Base-by-base conservation (phyloP, 2,888 invertebrate genomes). In the Rhaphigaster nebulosa region DNA sequence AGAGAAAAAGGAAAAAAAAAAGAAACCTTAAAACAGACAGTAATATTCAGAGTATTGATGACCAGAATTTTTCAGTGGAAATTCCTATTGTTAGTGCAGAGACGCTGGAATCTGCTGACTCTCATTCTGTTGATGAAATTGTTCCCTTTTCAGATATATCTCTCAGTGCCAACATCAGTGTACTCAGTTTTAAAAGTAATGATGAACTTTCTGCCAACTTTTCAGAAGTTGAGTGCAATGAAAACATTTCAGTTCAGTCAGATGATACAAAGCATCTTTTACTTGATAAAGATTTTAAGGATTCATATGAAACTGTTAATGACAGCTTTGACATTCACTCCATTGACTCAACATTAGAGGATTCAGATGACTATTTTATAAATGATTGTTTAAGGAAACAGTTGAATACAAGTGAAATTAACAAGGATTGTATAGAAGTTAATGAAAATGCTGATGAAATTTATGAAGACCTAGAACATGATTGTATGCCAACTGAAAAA, bases 1-100 rank as follows among this genome's bases (percentile, higher is more conserved):
- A 70, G 15, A 70, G 41, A 89, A 70, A 52, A 89, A 88, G 88
- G 20, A 87, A 54, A 87, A 87, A 50, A 87, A 87, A 87, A 34
- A 10, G 50, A 52, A 34, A 54, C 23, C 50, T 54, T 8, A 65
- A 65, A 88, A 88, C 1, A 34, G 70, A 70, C 5, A 38, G 65
- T 65, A 3, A 65, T 29, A 34, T 34, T 34, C 34, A 34, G 70
- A 34, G 20, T 34, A 34, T 1, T 70, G 6, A 70, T 34, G 70
- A 34, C 34, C 70, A 70, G 34, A 34, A 70, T 70, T 70, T 34
- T 18, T 70, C 70, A 8, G 20, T 34, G 1, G 41, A 45, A 84
- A 84, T 18, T n/a, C 84, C 84, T n/a, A n/a, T 45, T 41, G 45
- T 84, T 84, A 13, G 45, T 84, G n/a, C 26, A 84, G 84, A 45